These are phyloP conservation scores for Endotricha flammealis DNA, from an alignment of 2,888 invertebrate genomes.

Conservation along the genomic window DNA sequence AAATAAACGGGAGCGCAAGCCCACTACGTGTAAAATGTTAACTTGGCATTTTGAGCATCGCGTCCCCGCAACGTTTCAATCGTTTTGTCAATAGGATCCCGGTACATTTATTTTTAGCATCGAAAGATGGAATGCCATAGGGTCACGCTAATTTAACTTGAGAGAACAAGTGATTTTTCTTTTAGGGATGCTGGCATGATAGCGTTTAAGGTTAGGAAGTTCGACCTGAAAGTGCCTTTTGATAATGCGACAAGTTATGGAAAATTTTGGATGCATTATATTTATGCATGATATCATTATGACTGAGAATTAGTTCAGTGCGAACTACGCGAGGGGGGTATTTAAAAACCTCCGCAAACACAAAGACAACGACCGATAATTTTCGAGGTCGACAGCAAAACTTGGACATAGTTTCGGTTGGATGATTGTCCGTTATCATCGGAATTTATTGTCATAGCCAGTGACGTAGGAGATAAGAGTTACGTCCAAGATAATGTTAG, in stretches of 20 bases:
- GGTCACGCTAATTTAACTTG: slow-evolving; percentile 18
- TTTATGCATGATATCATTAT: slow-evolving; percentile 12
- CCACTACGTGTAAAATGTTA: slow-evolving; percentile 45
- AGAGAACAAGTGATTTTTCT: slow-evolving; percentile 3
- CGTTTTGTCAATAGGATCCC: slow-evolving; percentile 21
- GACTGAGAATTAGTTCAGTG: slow-evolving; percentile 15
- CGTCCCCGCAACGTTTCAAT: slow-evolving; percentile 23
- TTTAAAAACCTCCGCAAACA: slow-evolving; percentile 50
- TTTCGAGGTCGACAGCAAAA: slow-evolving; percentile 44
- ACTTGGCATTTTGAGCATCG: slow-evolving; percentile 41
- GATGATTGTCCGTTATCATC: slow-evolving; percentile 40
- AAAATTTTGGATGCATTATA: slow-evolving; percentile 5
- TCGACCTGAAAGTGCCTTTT: slow-evolving; percentile 2
- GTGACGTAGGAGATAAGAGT: slow-evolving; percentile 39
- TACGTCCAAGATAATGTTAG: slow-evolving; percentile 20
- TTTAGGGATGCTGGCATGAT: background rate
- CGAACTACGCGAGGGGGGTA: slow-evolving; percentile 4
- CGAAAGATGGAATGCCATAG: slow-evolving; percentile 25
- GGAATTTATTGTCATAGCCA: slow-evolving; percentile 29
- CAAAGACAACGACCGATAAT: slow-evolving; percentile 61
- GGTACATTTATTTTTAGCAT: slow-evolving; percentile 28
- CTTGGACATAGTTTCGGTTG: slow-evolving; percentile 40
- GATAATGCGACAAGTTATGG: slow-evolving; percentile 2
- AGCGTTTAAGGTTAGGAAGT: background rate
- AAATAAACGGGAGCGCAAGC: slow-evolving; percentile 44